These are phyloP conservation scores for Penaeus vannamei DNA, from an alignment of 1,140 invertebrate genomes.

Conservation along the genomic window DNA sequence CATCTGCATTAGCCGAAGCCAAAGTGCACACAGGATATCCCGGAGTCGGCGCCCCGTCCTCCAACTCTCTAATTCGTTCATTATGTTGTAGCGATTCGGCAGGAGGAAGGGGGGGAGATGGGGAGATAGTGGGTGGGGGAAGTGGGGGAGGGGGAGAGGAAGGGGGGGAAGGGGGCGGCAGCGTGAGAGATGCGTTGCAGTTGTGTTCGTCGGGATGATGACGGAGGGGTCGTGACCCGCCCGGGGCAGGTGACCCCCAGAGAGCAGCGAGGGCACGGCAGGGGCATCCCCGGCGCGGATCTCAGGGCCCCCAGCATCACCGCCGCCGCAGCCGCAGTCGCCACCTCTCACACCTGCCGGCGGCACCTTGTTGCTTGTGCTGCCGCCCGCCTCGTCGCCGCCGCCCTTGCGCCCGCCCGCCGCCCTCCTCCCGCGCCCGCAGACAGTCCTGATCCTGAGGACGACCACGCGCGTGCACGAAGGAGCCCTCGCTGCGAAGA, in stretches of 20 bases:
- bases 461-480: too few species aligned
- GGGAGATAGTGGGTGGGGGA: too few species aligned
- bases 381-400: not conserved
- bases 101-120: too few species aligned
- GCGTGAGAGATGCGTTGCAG: slow-evolving; percentile 6
- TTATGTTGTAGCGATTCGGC: too few species aligned
- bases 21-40: not conserved
- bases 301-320: not conserved
- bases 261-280: not conserved
- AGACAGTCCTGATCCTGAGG: too few species aligned
- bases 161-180: not conserved
- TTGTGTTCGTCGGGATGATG: not conserved
- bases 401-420: not conserved
- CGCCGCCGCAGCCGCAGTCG: slow-evolving; percentile 33
- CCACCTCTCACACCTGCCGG: slow-evolving; percentile 25
- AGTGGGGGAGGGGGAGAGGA: not conserved
- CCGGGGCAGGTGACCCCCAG: slow-evolving; percentile 39
- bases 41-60: not conserved
- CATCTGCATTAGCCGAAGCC: slow-evolving; percentile 1
- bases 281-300: not conserved
- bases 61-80: too few species aligned
- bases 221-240: slow-evolving; percentile 31
- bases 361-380: slow-evolving; percentile 6
- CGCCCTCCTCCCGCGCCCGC: not conserved
- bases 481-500: too few species aligned